Evolutionary conservation across 2,888 invertebrate genomes (phyloP), one percentile per base, ranked within the genome.

Genomic region (Epinotia nisella): DNA sequence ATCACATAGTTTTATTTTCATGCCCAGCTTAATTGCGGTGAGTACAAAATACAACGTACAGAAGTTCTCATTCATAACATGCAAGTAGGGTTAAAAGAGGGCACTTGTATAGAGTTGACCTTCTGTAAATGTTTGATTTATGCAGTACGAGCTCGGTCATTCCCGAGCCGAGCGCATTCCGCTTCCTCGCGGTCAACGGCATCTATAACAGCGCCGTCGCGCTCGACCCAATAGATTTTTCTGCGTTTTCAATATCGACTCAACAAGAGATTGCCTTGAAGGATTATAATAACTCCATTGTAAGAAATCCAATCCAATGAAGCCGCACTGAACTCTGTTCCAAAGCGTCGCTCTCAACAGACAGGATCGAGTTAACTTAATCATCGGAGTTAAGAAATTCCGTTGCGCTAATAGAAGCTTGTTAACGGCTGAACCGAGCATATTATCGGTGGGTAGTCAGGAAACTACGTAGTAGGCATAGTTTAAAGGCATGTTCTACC

Each of bases 221-320:
- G 41, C 11, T 10, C 49, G 35, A 68, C 35, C 35, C 59, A 49
- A 49, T 59, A 51, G 10, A 69, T 53, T 69, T 21, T 60, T 60
- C 19, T 15, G 13, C 21, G 51, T 39, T 51, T 11, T 49, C 49
- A 45, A 58, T 45, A 58, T 51, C 3, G 11, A 17, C 41, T 56
- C 24, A 39, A 41, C 29, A 49, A 49, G 58, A n/a, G 29, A 35
- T 35, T 17, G 17, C 10, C 56, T 56, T 19, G 35, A 51, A 29
- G 13, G 29, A 64, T 29, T 62, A n/a, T n/a, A 29, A 35, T 29
- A 51, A 51, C 64, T 35, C 29, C 51, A 51, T 51, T 51, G n/a
- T 45, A 61, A 41, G 17, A 21, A 61, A 41, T 41, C 64, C 5
- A 61, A 41, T 19, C 51, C 4, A 35, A 64, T 51, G 35, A 64